Evolutionary conservation across 2,113 vertebrate species (phyloP), one percentile per base, ranked within the genome.

Genomic region (Gila orcuttii): DNA sequence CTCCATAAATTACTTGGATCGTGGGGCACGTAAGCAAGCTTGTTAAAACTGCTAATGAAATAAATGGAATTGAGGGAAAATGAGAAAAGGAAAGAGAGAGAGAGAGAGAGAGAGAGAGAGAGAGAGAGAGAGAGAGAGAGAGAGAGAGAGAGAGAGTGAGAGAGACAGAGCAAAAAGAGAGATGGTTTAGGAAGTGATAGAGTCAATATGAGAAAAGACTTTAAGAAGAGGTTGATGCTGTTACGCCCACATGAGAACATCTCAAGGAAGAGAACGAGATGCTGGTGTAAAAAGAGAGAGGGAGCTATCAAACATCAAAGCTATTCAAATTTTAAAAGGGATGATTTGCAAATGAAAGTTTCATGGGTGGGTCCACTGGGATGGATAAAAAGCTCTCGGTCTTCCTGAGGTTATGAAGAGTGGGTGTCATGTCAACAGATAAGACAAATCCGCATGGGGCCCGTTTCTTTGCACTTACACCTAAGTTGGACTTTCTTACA

Each of bases 1-100:
- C 93, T 94, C 90, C 91, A 93, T 95, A 94, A 95, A 94, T 94
- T 93, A 93, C 88, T 89, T 90, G 90, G 90, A 92, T 94, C 93
- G 90, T 82, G 83, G 91, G 90, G 66, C 90, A 91, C 88, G 85
- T 94, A 94, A 93, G 91, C 89, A 89, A 82, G 88, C 92, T 91
- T 91, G 90, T 93, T 94, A 93, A 94, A 93, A 95, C 85, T 92
- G 90, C 90, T 92, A 94, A 94, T 90, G 81, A 92, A 91, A 89
- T 87, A 90, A 90, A 89, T 90, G 84, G 84, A 75, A 81, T 55
- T 79, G 68, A 73, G 69, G 62, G 69, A 17, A 62, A 57, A 78
- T 74, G 59, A 77, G 77, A 80, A 71, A 42, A 59, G 33, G 42
- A 23, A 5, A 73, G 69, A n/a, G 10, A 71, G n/a, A 62, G 31